Conservation (phyloP, 2,888 invertebrate genomes). For the Philopedon plagiatum region DNA sequence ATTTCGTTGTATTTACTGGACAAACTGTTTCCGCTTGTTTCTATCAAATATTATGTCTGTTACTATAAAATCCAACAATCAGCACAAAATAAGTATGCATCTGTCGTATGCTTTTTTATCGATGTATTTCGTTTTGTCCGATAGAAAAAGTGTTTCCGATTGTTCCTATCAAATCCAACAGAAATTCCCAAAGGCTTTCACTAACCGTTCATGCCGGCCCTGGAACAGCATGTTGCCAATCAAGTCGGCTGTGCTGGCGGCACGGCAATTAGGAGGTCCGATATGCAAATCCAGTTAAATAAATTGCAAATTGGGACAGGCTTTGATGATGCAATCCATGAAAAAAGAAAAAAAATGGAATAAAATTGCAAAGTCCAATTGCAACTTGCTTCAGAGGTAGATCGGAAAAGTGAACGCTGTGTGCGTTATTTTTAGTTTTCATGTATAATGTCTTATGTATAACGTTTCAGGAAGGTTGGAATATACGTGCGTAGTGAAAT, state of each 20-base stretch:
- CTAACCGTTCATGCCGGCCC: not conserved
- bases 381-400: not conserved
- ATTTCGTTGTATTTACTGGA: too few relatives aligned
- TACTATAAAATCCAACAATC: too few relatives aligned
- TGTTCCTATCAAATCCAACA: not conserved
- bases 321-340: constrained; percentile 1
- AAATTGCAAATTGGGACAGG: constrained; percentile 13
- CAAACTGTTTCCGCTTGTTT: too few relatives aligned
- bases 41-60: too few relatives aligned
- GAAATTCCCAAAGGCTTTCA: not conserved
- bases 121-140: too few relatives aligned
- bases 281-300: constrained; percentile 16
- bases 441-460: too few relatives aligned
- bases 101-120: too few relatives aligned
- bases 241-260: not conserved
- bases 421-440: too few relatives aligned
- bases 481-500: too few relatives aligned
- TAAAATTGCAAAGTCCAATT: not conserved
- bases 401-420: not conserved
- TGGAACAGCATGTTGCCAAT: constrained; percentile 6
- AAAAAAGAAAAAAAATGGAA: not conserved
- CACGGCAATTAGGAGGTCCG: constrained; percentile 2
- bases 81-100: too few relatives aligned
- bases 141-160: too few relatives aligned
- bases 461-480: too few relatives aligned